A percentile compares a stretch with the other conserved stretches of the same genome.
phyloP scores from a whole-genome alignment of 2,113 vertebrate genomes.

The Dermatemys mawii region DNA sequence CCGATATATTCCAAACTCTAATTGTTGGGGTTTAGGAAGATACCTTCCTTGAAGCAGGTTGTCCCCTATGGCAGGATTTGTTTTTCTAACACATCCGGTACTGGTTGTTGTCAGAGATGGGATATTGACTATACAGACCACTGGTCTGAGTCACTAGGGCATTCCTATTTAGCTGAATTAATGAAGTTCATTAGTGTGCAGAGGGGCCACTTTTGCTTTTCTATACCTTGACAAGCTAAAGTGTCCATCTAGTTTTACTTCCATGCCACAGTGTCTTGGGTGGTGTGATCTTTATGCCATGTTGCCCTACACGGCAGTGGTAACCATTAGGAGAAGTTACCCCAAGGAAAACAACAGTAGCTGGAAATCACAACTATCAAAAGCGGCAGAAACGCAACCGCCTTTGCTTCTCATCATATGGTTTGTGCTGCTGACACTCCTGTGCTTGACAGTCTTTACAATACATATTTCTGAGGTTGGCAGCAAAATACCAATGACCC shows the following conservation, averaged over 20 bases:
- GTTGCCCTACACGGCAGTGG: not conserved
- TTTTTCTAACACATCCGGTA: not conserved
- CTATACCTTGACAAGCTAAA: not conserved
- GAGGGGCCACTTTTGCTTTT: not conserved
- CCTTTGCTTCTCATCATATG: not conserved
- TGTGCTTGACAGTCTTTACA: not conserved
- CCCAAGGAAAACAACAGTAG: too few species aligned
- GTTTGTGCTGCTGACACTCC: not conserved
- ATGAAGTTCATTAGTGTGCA: not conserved
- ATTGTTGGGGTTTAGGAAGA: not conserved
- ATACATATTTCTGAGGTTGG: not conserved
- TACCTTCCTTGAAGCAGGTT: not conserved
- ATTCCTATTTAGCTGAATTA: not conserved
- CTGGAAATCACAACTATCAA: not conserved
- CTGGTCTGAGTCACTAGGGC: not conserved
- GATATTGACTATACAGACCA: not conserved
- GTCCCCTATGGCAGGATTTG: not conserved
- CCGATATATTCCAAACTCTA: not conserved
- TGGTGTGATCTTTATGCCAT: not conserved
- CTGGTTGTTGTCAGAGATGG: not conserved
- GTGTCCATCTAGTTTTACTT: not conserved
- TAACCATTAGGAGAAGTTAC: not conserved
- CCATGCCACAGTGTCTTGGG: fast-evolving
- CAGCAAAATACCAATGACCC: not conserved
- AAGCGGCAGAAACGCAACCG: not conserved